Conservation (phyloP, 2,797 vertebrate species). For the Sebastes kiyomatsui region DNA sequence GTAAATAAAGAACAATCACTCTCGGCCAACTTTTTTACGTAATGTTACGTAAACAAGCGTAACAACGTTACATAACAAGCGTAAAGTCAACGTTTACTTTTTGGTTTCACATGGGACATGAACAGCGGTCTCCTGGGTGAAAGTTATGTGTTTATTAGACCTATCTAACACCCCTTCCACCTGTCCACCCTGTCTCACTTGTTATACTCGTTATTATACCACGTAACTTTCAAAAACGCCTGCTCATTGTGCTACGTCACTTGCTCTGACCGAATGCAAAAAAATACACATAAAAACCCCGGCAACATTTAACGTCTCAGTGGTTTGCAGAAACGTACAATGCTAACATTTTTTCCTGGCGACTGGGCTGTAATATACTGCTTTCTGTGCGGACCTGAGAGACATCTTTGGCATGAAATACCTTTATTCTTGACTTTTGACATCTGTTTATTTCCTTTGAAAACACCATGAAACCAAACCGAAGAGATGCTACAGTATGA, state of each 20-base stretch:
- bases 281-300: neutral
- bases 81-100: neutral
- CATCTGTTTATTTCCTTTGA: slow-evolving; percentile 52
- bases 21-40: neutral
- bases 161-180: too few relatives aligned
- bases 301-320: neutral
- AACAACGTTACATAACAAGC: neutral
- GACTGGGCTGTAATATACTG: neutral
- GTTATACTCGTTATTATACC: neutral
- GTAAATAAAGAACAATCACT: neutral
- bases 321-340: neutral
- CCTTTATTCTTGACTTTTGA: slow-evolving; percentile 23
- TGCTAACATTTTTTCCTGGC: neutral
- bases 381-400: slow-evolving; percentile 20
- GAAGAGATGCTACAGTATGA: slow-evolving; percentile 72
- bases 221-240: neutral
- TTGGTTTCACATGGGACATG: neutral
- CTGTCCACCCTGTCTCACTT: too few relatives aligned
- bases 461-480: slow-evolving; percentile 73
- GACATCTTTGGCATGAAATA: slow-evolving; percentile 21
- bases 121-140: neutral
- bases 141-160: too few relatives aligned
- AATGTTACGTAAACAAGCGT: neutral
- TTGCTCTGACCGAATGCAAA: neutral
- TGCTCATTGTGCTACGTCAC: neutral